Conservation (phyloP, 2,113 vertebrate species). For the Laticauda colubrina region DNA sequence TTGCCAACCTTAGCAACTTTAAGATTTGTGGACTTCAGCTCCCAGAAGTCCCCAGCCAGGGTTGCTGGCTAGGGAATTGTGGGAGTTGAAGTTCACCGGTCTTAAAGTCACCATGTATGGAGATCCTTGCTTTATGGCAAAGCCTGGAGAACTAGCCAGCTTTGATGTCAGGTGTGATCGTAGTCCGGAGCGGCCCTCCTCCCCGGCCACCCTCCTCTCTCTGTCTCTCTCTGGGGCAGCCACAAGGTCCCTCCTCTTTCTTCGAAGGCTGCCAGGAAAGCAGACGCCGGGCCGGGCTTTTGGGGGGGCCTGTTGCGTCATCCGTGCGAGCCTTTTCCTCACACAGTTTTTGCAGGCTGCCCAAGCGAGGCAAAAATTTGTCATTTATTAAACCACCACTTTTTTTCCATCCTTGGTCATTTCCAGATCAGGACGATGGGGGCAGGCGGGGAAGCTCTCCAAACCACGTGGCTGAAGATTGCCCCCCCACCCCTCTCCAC, state of each 20-base stretch:
- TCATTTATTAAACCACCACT: slow-evolving; percentile 69
- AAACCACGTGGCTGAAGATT: slow-evolving; percentile 60
- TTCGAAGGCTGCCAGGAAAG: not conserved
- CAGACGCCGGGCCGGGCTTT: fast-evolving
- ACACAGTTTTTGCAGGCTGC: not conserved
- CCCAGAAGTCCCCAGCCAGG: no score
- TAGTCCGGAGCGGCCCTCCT: not conserved
- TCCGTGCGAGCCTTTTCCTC: not conserved
- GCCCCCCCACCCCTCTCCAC: not conserved
- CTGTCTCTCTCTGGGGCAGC: not conserved
- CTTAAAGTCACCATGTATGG: not conserved
- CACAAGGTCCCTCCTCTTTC: not conserved
- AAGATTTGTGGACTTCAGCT: no score
- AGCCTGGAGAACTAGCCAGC: not conserved
- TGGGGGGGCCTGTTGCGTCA: not conserved
- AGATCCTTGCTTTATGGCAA: not conserved
- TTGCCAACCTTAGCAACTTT: no score
- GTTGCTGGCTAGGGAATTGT: no score
- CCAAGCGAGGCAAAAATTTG: slow-evolving; percentile 30
- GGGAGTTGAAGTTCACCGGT: not conserved
- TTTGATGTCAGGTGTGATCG: not conserved
- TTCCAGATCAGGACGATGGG: slow-evolving; percentile 35
- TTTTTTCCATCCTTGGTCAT: slow-evolving; percentile 68
- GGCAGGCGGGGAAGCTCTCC: not conserved
- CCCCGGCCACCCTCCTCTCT: not conserved